Evolutionary conservation across 2,797 vertebrate genomes (phyloP).

Genomic region (Uromys caudimaculatus): DNA sequence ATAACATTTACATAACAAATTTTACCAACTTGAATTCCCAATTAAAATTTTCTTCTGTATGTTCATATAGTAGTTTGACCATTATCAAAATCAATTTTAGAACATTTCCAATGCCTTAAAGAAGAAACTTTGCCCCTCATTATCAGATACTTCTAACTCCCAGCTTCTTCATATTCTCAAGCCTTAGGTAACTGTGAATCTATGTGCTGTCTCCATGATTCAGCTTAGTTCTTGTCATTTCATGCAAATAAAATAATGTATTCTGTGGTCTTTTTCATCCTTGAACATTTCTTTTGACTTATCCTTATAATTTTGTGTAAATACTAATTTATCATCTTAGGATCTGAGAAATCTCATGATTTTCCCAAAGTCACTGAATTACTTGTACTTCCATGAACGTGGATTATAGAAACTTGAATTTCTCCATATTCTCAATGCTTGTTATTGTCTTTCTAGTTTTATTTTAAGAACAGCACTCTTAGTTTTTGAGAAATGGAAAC

Average conservation of each 20-base stretch:
- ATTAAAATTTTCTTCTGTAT: conserved; percentile 4
- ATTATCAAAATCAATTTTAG: conserved; percentile 32
- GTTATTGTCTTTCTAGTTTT: neutral
- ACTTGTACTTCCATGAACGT: conserved; percentile 26
- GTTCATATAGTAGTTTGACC: neutral
- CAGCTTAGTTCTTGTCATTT: neutral
- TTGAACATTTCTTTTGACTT: conserved; percentile 38
- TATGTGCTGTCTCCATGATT: neutral
- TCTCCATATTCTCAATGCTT: conserved; percentile 6
- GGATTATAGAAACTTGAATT: conserved; percentile 16
- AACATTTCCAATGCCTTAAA: neutral
- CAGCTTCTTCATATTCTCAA: neutral
- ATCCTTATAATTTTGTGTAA: neutral
- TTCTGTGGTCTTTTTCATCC: neutral
- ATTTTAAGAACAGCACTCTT: neutral
- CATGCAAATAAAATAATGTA: neutral
- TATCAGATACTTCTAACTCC: neutral
- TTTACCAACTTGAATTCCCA: conserved; percentile 9
- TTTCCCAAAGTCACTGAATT: neutral
- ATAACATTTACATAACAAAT: conserved; percentile 52
- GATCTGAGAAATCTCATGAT: conserved; percentile 36
- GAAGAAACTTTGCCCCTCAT: neutral
- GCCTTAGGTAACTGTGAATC: neutral
- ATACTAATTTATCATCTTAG: conserved; percentile 1
- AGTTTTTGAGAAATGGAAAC: neutral